Conservation (phyloP, 2,888 invertebrate species). For the Deilephila porcellus region DNA sequence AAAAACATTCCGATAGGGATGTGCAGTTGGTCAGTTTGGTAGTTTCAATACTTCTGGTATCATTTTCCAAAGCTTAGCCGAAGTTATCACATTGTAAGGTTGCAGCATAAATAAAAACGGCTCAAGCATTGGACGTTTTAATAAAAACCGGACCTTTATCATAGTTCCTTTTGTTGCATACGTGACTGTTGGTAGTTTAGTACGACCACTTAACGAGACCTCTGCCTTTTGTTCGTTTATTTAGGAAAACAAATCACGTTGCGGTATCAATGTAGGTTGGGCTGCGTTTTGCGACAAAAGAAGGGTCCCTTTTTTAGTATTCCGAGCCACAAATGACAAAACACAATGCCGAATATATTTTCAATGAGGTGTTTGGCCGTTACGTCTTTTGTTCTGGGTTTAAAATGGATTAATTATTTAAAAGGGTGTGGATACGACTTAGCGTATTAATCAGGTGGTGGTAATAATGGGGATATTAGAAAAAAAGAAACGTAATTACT, state of each 20-base stretch:
- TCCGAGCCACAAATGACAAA: constrained; percentile 51
- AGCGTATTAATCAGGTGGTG: not conserved
- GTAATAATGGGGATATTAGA: too few relatives aligned
- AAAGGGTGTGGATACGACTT: not conserved
- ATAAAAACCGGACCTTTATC: constrained; percentile 70
- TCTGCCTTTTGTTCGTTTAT: constrained; percentile 36
- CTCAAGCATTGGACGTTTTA: constrained; percentile 63
- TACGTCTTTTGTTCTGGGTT: constrained; percentile 23
- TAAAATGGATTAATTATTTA: constrained; percentile 13
- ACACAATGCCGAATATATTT: constrained; percentile 46
- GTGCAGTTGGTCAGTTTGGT: too few relatives aligned
- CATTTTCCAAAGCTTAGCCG: constrained; percentile 5
- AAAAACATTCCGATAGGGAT: too few relatives aligned
- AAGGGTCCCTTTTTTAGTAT: constrained; percentile 52
- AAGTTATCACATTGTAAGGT: constrained; percentile 35
- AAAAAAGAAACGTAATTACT: too few relatives aligned
- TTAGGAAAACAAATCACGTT: constrained; percentile 35
- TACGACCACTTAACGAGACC: constrained; percentile 50
- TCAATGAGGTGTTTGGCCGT: constrained; percentile 40
- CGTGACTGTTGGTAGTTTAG: constrained; percentile 62
- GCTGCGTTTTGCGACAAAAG: constrained; percentile 51
- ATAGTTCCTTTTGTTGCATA: constrained; percentile 67
- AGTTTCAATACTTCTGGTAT: not conserved
- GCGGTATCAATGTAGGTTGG: constrained; percentile 43
- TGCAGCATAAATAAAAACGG: constrained; percentile 63